Conservation (phyloP, 2,113 vertebrate genomes). For the Bos javanicus region DNA sequence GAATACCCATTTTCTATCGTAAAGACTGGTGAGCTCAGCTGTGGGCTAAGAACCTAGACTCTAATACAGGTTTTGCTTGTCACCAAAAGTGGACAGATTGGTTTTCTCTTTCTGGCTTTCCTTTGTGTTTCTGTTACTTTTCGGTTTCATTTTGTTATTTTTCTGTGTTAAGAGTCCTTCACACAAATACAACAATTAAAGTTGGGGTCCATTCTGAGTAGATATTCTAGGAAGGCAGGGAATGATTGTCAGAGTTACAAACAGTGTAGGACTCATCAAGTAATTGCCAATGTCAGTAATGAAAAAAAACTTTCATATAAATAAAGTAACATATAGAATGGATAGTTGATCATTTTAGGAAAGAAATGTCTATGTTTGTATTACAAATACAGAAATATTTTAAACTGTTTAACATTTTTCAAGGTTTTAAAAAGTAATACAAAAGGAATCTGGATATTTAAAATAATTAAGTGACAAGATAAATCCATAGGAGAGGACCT, state of each 20-base stretch:
- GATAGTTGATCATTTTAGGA: background rate
- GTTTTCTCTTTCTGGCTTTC: background rate
- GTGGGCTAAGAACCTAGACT: background rate
- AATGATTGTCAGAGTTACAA: background rate
- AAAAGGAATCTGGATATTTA: background rate
- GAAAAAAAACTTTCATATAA: background rate
- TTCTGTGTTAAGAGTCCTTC: background rate
- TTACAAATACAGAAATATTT: background rate
- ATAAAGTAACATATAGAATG: background rate
- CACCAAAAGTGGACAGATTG: background rate
- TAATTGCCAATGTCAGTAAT: background rate
- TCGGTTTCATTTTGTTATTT: background rate
- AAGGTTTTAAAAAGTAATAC: background rate
- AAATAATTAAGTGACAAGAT: background rate
- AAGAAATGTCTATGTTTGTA: background rate
- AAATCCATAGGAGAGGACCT: background rate
- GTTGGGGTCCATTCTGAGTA: conserved; percentile 13
- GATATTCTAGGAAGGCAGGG: background rate
- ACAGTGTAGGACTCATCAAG: background rate
- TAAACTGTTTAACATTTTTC: background rate
- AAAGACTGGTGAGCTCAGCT: background rate
- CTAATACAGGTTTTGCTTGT: background rate
- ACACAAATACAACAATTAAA: background rate
- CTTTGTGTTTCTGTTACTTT: background rate
- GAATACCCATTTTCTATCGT: background rate